Evolutionary conservation across 2,113 vertebrate species (phyloP).

Genomic region (Eretmodus cyanostictus): DNA sequence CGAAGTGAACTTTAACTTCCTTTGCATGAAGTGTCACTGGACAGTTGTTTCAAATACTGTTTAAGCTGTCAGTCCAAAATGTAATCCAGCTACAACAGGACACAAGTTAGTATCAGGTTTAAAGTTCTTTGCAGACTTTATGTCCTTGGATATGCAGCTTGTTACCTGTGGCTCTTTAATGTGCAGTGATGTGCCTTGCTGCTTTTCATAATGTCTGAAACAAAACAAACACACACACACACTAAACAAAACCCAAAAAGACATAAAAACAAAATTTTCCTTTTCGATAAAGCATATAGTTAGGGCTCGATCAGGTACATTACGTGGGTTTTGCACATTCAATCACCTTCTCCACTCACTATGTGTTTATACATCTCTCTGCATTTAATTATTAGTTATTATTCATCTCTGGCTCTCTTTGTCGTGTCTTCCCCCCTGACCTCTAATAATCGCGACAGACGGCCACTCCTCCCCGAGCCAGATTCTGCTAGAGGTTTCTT

Average conservation of each 20-base stretch:
- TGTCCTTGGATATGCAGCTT: neutral
- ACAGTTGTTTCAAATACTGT: neutral
- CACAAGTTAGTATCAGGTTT: neutral
- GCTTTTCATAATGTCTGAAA: constrained; percentile 19
- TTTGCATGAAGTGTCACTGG: neutral
- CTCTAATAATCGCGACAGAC: fast-evolving
- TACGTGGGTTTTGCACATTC: neutral
- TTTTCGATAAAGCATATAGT: neutral
- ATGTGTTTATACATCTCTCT: neutral
- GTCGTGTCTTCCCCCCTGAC: neutral
- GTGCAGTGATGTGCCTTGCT: constrained; percentile 21
- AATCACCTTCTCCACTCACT: neutral
- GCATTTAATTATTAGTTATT: neutral
- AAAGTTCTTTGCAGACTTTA: neutral
- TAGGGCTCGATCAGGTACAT: neutral
- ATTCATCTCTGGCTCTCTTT: neutral
- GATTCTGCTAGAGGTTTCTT: neutral
- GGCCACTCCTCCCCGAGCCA: neutral
- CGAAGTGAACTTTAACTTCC: neutral
- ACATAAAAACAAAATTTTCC: neutral
- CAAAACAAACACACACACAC: neutral
- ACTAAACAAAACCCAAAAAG: neutral
- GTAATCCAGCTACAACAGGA: neutral
- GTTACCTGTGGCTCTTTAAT: neutral
- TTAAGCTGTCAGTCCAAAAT: neutral